These are phyloP conservation scores for Pseudococcus longispinus DNA, from an alignment of 2,888 invertebrate species.

Conservation along the genomic window DNA sequence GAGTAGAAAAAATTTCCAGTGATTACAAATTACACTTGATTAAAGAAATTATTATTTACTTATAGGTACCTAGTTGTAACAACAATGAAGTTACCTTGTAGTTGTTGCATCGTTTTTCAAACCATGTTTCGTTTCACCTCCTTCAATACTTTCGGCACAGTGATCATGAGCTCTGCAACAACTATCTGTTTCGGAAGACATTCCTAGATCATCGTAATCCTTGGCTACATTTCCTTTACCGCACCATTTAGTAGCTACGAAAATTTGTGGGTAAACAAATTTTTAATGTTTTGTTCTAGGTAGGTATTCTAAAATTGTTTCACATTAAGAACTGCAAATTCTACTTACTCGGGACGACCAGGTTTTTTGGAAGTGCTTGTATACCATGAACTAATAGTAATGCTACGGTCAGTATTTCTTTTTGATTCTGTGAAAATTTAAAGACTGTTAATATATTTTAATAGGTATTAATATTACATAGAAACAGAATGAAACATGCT, in stretches of 20 bases:
- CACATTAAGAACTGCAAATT: background rate
- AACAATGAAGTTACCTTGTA: conserved; percentile 39
- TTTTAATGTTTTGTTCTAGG: background rate
- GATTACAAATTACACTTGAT: background rate
- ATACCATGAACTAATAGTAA: background rate
- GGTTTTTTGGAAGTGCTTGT: background rate
- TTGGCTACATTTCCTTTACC: conserved; percentile 55
- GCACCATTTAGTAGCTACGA: conserved; percentile 57
- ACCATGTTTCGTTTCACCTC: conserved; percentile 47
- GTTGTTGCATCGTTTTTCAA: conserved; percentile 50
- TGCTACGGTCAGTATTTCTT: background rate
- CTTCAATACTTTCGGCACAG: conserved; percentile 54
- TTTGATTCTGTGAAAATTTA: background rate
- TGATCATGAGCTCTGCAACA: conserved; percentile 57
- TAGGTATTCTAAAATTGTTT: background rate
- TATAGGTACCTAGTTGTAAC: too few relatives aligned
- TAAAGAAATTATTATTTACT: background rate
- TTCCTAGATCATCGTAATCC: conserved; percentile 51
- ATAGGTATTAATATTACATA: too few relatives aligned
- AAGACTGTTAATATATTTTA: background rate
- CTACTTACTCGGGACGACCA: background rate
- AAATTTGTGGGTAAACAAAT: background rate
- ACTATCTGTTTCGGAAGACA: conserved; percentile 44
- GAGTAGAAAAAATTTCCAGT: background rate
- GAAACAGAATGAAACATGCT: background rate